Evolutionary conservation across 2,113 vertebrate genomes (phyloP).

Genomic region (Neolamprologus falcicula): DNA sequence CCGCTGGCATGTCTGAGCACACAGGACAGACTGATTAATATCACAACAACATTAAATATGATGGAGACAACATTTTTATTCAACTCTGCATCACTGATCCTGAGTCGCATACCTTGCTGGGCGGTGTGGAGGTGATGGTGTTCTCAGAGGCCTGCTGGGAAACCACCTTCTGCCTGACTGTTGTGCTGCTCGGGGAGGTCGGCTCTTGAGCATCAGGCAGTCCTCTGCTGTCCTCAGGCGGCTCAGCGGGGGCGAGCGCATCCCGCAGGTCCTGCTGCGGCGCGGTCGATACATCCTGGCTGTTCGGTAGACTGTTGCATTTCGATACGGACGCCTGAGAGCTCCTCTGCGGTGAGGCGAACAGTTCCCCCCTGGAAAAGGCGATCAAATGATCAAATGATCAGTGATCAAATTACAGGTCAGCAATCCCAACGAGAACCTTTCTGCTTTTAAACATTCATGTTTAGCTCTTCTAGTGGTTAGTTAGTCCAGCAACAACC

Average conservation of each 20-base stretch:
- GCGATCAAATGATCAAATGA: too few species aligned
- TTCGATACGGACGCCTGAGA: conserved; percentile 29
- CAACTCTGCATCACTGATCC: accelerated
- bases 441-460: background rate
- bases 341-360: conserved; percentile 57
- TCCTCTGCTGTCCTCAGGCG: conserved; percentile 21
- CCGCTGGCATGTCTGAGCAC: conserved; percentile 46
- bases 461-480: background rate
- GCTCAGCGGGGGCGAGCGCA: background rate
- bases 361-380: conserved; percentile 48
- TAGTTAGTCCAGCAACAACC: background rate
- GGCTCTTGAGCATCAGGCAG: background rate
- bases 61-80: accelerated
- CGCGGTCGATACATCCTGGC: conserved; percentile 1
- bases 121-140: conserved; percentile 9
- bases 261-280: background rate
- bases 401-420: background rate
- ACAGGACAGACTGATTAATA: background rate
- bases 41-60: background rate
- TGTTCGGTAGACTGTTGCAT: conserved; percentile 43
- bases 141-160: conserved; percentile 47
- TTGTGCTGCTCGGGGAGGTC: background rate
- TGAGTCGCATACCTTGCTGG: conserved; percentile 40
- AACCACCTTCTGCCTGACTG: conserved; percentile 7
- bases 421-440: background rate